Percentiles rank a stretch among this genome's conserved stretches.
Evolutionary conservation across 2,888 invertebrate genomes (phyloP).

Genomic region (Aquatica leii): DNA sequence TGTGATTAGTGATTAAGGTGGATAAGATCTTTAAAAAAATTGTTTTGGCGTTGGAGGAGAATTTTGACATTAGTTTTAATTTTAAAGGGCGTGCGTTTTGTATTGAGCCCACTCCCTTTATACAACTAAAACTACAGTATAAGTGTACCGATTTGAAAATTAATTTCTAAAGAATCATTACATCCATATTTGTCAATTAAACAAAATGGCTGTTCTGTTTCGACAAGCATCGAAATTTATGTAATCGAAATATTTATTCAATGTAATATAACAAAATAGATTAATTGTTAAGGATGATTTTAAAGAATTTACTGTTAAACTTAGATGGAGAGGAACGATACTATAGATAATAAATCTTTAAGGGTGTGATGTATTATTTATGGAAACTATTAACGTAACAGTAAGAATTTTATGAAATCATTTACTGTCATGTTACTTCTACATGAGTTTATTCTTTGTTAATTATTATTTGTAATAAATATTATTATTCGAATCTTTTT

Average conservation of each 20-base stretch:
- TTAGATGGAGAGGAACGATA: not conserved
- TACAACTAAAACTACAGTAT: no score
- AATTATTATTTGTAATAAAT: slow-evolving; percentile 45
- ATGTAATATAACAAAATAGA: slow-evolving; percentile 5
- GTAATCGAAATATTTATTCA: slow-evolving; percentile 3
- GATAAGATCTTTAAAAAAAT: slow-evolving; percentile 1
- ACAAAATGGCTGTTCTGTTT: not conserved
- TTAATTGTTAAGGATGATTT: slow-evolving; percentile 4
- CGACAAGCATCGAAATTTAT: slow-evolving; percentile 5
- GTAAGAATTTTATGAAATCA: slow-evolving; percentile 25
- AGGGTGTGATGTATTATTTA: slow-evolving; percentile 26
- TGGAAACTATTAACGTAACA: slow-evolving; percentile 22
- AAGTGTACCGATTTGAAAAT: no score
- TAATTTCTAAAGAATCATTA: not conserved
- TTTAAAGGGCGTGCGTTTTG: no score
- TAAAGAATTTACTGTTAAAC: not conserved
- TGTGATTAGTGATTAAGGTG: slow-evolving; percentile 27
- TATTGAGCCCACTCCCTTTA: no score
- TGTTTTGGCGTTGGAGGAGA: not conserved
- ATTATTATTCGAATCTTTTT: slow-evolving; percentile 32
- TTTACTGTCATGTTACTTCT: slow-evolving; percentile 36
- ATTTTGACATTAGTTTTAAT: slow-evolving; percentile 8
- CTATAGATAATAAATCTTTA: not conserved
- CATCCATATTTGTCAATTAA: slow-evolving; percentile 5
- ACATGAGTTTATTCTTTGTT: slow-evolving; percentile 43